A percentile compares a stretch with the other conserved stretches of the same genome.
Conservation (phyloP, 1,140 invertebrate genomes). For the Drosophila varians region DNA sequence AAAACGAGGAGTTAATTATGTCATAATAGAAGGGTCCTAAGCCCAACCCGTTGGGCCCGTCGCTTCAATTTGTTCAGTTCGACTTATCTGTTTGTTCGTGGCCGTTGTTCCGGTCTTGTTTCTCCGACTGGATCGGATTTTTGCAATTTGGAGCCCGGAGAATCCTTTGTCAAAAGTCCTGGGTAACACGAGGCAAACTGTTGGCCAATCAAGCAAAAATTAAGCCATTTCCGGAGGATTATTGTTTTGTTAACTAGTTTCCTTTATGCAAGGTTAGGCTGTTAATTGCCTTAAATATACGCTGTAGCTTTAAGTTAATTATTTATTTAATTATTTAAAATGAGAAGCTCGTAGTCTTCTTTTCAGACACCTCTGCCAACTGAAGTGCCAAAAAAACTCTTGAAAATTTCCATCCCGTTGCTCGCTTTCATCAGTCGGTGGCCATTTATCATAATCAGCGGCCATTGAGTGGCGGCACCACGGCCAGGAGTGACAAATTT, state of each 20-base stretch:
- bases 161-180: constrained; percentile 7
- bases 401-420: constrained; percentile 23
- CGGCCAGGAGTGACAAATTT: constrained; percentile 72
- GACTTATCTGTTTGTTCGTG: constrained; percentile 43
- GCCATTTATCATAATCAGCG: constrained; percentile 45
- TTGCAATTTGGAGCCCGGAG: constrained; percentile 6
- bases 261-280: neutral
- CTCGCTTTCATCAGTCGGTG: constrained; percentile 23
- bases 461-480: constrained; percentile 28
- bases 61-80: neutral
- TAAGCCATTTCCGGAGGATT: constrained; percentile 23
- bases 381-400: constrained; percentile 21
- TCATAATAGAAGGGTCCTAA: constrained; percentile 58
- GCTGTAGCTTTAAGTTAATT: too few relatives aligned
- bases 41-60: constrained; percentile 34
- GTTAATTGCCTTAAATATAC: neutral
- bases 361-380: neutral
- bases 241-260: neutral
- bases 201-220: constrained; percentile 15
- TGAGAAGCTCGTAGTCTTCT: too few relatives aligned
- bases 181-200: constrained; percentile 36
- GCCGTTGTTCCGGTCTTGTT: constrained; percentile 31
- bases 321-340: too few relatives aligned
- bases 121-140: constrained; percentile 14
- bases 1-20: constrained; percentile 78